Evolutionary conservation across 1,140 invertebrate species (phyloP), one percentile per base, ranked within the genome.

Genomic region (Planococcus citri): DNA sequence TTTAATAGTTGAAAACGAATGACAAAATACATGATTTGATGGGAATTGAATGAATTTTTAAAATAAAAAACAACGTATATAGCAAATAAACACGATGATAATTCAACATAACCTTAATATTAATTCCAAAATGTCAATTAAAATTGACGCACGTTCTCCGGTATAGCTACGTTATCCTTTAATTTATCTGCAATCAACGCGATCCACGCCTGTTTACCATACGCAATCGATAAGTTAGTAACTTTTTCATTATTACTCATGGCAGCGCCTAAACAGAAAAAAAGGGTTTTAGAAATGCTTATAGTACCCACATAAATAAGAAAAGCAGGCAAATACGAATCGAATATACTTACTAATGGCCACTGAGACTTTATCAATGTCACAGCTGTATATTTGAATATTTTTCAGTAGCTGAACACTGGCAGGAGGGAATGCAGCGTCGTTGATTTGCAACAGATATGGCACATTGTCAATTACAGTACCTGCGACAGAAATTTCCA

Each of bases 371-470:
- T 73, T 71, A 27, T 58, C 25, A 25, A 38, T 27, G 0, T 71
- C 68, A 21, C 72, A 70, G 3, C 71, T 77, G 61, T 1, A 77
- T 76, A 4, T 79, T 72, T 33, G 21, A 6, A 64, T 27, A 25
- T 77, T 73, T 17, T 78, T 73, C 0, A 72, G 74, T 0, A 82
- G 51, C 9, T 73, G 60, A 27, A 82, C 74, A 27, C 77, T 79
- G 9, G 68, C 76, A 74, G 24, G 73, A 29, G 61, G 77, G 78
- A 41, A 75, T 22, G 0, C 57, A n/a, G 78, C 74, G 17, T 79
- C 76, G 70, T 82, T 76, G 29, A 82, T 75, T 4, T 77, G 76
- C 37, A 80, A 61, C 17, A 82, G 69, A 10, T 79, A 70, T 0
- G 74, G 69, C 67, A 76, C 73, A 20, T 77, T 75, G 27, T 74